These are phyloP conservation scores for Antheraea mylitta DNA, from an alignment of 1,140 invertebrate genomes.

Conservation along the genomic window DNA sequence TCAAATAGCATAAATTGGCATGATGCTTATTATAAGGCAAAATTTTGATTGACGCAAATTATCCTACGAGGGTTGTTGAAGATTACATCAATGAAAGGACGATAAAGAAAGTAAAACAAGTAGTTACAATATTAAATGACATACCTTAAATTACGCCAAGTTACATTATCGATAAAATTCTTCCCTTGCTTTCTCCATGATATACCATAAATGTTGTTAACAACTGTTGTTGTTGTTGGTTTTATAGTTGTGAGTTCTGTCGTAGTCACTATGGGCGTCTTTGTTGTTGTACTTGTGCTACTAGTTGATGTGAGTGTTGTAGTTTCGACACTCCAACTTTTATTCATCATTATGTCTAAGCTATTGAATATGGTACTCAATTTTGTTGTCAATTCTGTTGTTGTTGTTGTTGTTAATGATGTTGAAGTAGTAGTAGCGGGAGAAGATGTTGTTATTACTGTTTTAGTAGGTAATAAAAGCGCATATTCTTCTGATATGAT, in stretches of 20 bases:
- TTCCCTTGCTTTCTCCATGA: slow-evolving; percentile 75
- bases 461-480: slow-evolving; percentile 48
- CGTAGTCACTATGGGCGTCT: slow-evolving; percentile 52
- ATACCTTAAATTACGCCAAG: slow-evolving; percentile 74
- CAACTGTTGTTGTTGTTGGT: slow-evolving; percentile 65
- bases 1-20: too few relatives aligned
- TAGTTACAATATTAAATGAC: background rate
- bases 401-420: slow-evolving; percentile 45
- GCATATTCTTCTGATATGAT: slow-evolving; percentile 66
- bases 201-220: slow-evolving; percentile 74
- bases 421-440: slow-evolving; percentile 40
- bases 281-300: slow-evolving; percentile 64
- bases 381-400: slow-evolving; percentile 64
- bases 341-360: slow-evolving; percentile 73
- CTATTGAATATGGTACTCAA: slow-evolving; percentile 70
- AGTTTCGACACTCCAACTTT: slow-evolving; percentile 73
- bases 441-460: slow-evolving; percentile 40
- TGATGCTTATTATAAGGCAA: too few relatives aligned
- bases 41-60: too few relatives aligned
- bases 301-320: slow-evolving; percentile 66
- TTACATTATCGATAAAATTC: slow-evolving; percentile 61
- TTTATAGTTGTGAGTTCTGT: slow-evolving; percentile 59
- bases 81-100: too few relatives aligned
- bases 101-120: too few relatives aligned
- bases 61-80: too few relatives aligned